Evolutionary conservation across 2,888 invertebrate species (phyloP), one percentile per base, ranked within the genome.

Genomic region (Drosophila emarginata): DNA sequence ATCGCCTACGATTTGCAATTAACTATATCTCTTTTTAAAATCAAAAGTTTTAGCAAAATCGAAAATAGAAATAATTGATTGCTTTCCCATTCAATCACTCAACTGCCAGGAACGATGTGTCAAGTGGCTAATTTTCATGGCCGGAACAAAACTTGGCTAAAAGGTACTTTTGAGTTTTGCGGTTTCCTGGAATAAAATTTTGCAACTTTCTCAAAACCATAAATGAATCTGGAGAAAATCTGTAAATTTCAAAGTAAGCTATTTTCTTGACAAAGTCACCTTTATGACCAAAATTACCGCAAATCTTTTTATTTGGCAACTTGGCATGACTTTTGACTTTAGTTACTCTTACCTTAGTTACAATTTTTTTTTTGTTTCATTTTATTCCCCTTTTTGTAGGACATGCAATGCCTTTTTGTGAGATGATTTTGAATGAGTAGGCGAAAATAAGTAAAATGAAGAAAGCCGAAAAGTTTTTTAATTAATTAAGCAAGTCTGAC

Each of bases 401-500:
- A 32, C 7, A 32, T 84, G 79, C 80, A 69, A 52, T 70, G 69
- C 18, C 11, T 45, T 45, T 45, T 21, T 45, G 45, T 21, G 14
- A 45, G 21, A 45, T 45, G 45, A 21, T 45, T 45, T 45, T 45
- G 45, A 45, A 45, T 45, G 45, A 45, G 45, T 45, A 45, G 45
- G 45, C 76, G 68, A 18, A 14, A 21, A 53, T 66, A 61, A 65
- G 53, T 70, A 78, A 40, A 45, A 45, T 45, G 45, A 45, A 21
- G 45, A 45, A 45, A 45, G 11, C 18, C 45, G 11, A 9, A 77
- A 82, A 82, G 66, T 87, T 82, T 82, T 82, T 81, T 87, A 82
- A 82, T 82, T 82, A 82, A 82, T 82, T 87, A 57, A 77, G 74
- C 73, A 78, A 63, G 81, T 78, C 77, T 57, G 64, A 77, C 68